Conservation (phyloP, 2,797 vertebrate genomes). For the Enteromius fasciolatus region DNA sequence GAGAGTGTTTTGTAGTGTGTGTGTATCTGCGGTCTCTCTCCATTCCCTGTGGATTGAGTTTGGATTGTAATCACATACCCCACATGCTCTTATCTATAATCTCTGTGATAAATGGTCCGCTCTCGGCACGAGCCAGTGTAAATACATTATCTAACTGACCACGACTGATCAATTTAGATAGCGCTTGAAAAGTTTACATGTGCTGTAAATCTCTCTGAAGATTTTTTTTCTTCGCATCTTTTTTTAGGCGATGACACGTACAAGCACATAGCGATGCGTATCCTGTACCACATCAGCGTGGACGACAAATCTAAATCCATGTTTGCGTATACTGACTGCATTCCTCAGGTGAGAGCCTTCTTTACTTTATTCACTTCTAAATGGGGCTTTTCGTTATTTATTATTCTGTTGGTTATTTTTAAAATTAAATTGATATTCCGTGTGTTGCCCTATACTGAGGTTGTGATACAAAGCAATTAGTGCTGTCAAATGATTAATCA, state of each 20-base stretch:
- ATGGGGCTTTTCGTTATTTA: not conserved
- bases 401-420: not conserved
- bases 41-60: constrained; percentile 62
- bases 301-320: constrained; percentile 93
- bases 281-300: constrained; percentile 95
- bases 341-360: constrained; percentile 84
- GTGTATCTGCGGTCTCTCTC: constrained; percentile 10
- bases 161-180: constrained; percentile 66
- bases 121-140: constrained; percentile 35
- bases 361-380: not conserved
- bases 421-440: not conserved
- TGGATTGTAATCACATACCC: constrained; percentile 31
- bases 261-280: constrained; percentile 88
- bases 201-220: not conserved
- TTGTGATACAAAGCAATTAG: not conserved
- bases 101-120: constrained; percentile 51
- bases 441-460: not conserved
- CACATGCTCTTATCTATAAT: constrained; percentile 67
- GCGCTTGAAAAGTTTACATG: constrained; percentile 39
- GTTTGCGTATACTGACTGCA: constrained; percentile 94
- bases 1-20: constrained; percentile 38
- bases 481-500: too few relatives aligned
- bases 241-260: constrained; percentile 87
- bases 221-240: not conserved
- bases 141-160: constrained; percentile 84